These are phyloP conservation scores for Bombus polaris DNA, from an alignment of 1,140 invertebrate genomes.

Conservation along the genomic window DNA sequence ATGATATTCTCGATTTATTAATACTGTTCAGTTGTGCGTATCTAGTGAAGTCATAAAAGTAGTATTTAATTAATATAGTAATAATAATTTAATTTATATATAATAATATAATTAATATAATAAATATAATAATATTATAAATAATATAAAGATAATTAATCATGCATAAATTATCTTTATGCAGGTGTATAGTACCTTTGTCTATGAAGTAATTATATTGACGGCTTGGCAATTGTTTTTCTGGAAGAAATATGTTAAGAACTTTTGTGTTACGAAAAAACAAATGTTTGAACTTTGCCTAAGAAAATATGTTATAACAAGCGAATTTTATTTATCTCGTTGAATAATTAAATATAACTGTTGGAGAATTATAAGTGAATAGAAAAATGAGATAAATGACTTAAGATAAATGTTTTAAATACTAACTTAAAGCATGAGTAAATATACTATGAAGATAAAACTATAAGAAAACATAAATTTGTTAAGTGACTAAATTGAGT, in stretches of 20 bases:
- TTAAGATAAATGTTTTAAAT: background rate
- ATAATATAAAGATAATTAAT: constrained; percentile 23
- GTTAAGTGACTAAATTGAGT: background rate
- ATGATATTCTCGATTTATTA: constrained; percentile 5
- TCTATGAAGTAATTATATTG: constrained; percentile 81
- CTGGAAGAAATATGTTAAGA: constrained; percentile 74
- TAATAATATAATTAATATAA: no score
- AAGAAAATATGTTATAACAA: background rate
- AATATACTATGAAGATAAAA: background rate
- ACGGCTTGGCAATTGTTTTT: constrained; percentile 74
- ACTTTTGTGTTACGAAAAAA: constrained; percentile 13
- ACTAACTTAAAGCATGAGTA: background rate
- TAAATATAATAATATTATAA: no score
- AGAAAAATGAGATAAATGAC: background rate
- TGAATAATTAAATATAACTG: constrained; percentile 15
- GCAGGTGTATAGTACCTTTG: constrained; percentile 78
- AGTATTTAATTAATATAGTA: constrained; percentile 35
- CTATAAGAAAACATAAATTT: background rate
- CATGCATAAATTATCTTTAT: constrained; percentile 72
- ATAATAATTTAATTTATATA: no score
- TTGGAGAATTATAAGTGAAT: background rate
- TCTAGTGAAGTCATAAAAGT: constrained; percentile 21
- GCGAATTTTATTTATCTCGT: background rate
- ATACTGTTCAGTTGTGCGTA: background rate
- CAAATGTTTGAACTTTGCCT: background rate